Evolutionary conservation across 2,113 vertebrate genomes (phyloP).

Genomic region (Erinaceus europaeus): DNA sequence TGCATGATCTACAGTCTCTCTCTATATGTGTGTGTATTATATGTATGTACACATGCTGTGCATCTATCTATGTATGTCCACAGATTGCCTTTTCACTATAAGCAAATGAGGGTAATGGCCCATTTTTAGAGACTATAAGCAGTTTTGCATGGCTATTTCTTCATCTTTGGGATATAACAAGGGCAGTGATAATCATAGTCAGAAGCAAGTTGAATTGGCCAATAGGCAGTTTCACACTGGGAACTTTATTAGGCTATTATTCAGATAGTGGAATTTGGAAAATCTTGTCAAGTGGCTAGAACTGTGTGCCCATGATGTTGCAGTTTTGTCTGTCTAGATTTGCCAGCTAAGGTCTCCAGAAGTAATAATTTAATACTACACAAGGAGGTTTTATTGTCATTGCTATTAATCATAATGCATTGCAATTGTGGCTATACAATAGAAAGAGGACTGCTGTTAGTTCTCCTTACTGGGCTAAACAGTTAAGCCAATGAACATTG

Average conservation of each 20-base stretch:
- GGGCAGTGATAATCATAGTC: not conserved
- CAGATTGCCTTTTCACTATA: not conserved
- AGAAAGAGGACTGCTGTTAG: not conserved
- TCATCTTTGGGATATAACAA: not conserved
- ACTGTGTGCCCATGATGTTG: not conserved
- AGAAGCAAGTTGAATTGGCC: not conserved
- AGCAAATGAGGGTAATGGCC: not conserved
- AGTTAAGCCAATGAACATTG: not conserved
- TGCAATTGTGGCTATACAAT: not conserved
- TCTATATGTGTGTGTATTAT: no score
- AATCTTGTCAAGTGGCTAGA: not conserved
- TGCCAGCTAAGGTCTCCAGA: not conserved
- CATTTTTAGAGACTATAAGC: not conserved
- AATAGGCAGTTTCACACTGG: not conserved
- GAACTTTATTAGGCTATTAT: not conserved
- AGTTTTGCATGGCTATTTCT: not conserved
- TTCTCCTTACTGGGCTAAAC: not conserved
- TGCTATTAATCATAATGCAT: not conserved
- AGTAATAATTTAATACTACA: not conserved
- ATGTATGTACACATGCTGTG: not conserved
- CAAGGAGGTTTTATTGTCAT: not conserved
- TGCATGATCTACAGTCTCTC: not conserved
- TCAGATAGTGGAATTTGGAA: slow-evolving; percentile 7
- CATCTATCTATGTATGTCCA: not conserved
- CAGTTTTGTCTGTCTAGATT: slow-evolving; percentile 1